Evolutionary conservation across 2,113 vertebrate species (phyloP).

Genomic region (Macquaria australasica): DNA sequence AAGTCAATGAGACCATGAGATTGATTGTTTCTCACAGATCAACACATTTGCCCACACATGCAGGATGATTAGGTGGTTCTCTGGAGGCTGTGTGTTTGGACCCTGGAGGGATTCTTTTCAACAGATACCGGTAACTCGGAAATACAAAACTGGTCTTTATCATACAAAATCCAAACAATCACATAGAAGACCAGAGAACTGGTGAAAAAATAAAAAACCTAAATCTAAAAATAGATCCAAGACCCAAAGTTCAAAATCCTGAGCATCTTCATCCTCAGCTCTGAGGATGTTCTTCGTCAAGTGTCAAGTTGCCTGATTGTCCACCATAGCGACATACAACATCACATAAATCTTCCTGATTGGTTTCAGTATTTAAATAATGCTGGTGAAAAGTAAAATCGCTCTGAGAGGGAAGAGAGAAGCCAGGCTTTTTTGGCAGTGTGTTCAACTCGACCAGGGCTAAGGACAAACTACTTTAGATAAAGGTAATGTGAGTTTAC

Average conservation of each 20-base stretch:
- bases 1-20: not conserved
- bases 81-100: not conserved
- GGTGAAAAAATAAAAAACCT: not conserved
- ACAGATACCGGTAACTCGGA: not conserved
- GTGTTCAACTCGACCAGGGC: not conserved
- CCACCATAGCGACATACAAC: not conserved
- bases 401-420: not conserved
- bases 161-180: not conserved
- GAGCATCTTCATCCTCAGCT: not conserved
- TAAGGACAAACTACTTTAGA: conserved; percentile 8
- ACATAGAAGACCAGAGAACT: not conserved
- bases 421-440: conserved; percentile 10
- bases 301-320: not conserved
- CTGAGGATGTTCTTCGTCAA: not conserved
- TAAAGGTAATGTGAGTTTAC: conserved; percentile 29
- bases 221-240: not conserved
- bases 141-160: not conserved
- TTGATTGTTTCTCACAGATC: not conserved
- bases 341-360: conserved; percentile 12
- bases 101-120: not conserved
- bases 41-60: not conserved
- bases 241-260: not conserved
- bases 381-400: not conserved
- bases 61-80: not conserved
- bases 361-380: conserved; percentile 20